Evolutionary conservation across 2,113 vertebrate genomes (phyloP).

Genomic region (Microcebus jonahi): DNA sequence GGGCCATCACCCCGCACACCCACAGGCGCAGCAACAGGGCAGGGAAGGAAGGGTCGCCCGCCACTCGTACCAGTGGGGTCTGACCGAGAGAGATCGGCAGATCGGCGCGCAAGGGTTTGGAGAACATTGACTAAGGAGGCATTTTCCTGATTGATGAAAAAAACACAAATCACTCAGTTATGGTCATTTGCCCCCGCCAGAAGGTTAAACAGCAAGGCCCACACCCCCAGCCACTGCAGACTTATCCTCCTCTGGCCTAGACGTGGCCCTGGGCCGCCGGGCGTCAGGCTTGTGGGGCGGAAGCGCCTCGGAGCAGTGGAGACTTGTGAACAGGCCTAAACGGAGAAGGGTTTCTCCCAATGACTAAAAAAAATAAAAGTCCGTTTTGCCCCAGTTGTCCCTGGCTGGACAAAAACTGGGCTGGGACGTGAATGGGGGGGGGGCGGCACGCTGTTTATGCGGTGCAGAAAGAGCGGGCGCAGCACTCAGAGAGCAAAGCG

Average conservation of each 20-base stretch:
- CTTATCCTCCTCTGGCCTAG: background rate
- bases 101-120: background rate
- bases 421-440: background rate
- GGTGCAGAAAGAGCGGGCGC: background rate
- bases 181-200: background rate
- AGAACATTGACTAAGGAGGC: background rate
- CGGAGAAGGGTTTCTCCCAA: background rate
- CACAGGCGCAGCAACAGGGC: slow-evolving; percentile 86
- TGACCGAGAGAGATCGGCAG: too few relatives aligned
- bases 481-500: background rate
- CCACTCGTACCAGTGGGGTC: too few relatives aligned
- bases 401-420: background rate
- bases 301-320: fast-evolving
- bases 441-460: fast-evolving
- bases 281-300: background rate
- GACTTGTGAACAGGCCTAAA: background rate
- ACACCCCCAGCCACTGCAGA: too few relatives aligned
- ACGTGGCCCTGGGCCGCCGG: background rate
- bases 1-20: slow-evolving; percentile 85
- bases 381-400: background rate
- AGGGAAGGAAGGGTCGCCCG: slow-evolving; percentile 82
- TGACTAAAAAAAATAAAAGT: background rate
- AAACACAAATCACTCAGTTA: background rate
- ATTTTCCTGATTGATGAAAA: background rate
- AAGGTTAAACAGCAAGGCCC: background rate